phyloP scores from a whole-genome alignment of 2,888 invertebrate species.

The Netelia fuscicornis region DNA sequence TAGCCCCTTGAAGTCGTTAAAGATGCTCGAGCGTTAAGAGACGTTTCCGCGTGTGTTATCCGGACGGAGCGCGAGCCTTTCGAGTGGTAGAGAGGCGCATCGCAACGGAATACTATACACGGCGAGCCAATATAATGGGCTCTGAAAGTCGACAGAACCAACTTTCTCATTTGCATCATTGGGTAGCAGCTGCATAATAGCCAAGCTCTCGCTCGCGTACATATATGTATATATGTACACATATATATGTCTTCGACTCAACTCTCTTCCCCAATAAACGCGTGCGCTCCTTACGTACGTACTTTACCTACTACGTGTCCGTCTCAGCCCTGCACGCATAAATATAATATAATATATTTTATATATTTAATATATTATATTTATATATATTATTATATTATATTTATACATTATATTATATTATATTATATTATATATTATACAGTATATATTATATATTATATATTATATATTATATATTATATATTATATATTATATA shows the following conservation, averaged over 20 bases:
- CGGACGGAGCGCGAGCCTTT: constrained; percentile 9
- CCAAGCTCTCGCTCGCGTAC: constrained; percentile 25
- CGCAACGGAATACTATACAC: constrained; percentile 1
- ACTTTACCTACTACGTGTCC: constrained; percentile 2
- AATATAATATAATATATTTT: no score
- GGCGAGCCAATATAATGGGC: constrained; percentile 42
- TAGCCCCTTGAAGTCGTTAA: constrained; percentile 10
- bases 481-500: no score
- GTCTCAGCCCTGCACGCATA: neutral
- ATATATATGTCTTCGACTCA: constrained; percentile 1
- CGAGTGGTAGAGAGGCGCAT: neutral
- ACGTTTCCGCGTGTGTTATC: constrained; percentile 33
- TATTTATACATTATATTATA: no score
- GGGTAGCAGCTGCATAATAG: constrained; percentile 49
- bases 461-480: no score
- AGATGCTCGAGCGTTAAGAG: constrained; percentile 30
- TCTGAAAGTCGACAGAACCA: constrained; percentile 50
- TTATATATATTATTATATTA: no score
- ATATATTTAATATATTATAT: no score
- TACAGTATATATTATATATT: no score
- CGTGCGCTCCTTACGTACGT: constrained; percentile 31
- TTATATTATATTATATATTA: no score
- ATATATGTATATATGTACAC: constrained; percentile 12
- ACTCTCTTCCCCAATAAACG: constrained; percentile 53
- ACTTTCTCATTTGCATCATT: constrained; percentile 51